A percentile compares a stretch with the other conserved stretches of the same genome.
phyloP scores from a whole-genome alignment of 2,888 invertebrate genomes.

The Chrysotoxum bicinctum region DNA sequence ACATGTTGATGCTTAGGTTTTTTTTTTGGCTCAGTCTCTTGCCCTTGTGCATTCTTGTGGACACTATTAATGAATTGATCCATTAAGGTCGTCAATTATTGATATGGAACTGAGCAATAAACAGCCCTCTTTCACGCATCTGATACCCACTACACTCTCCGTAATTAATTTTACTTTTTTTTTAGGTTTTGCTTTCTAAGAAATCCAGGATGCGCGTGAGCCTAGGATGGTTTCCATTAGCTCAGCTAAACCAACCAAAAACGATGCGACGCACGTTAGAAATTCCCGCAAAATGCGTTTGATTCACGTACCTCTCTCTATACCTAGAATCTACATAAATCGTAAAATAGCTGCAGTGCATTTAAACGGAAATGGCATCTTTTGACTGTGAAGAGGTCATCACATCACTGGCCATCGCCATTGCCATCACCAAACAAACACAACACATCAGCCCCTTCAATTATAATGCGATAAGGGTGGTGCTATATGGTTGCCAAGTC shows the following conservation, averaged over 20 bases:
- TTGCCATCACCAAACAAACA: conserved; percentile 17
- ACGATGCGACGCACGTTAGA: background rate
- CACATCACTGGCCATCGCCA: background rate
- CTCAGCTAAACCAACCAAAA: background rate
- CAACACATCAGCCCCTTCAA: conserved; percentile 74
- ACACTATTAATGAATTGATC: conserved; percentile 72
- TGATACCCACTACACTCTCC: conserved; percentile 62
- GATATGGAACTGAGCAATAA: conserved; percentile 27
- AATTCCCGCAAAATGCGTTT: conserved; percentile 33
- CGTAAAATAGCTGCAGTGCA: conserved; percentile 6
- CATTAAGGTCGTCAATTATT: conserved; percentile 70
- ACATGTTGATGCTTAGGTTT: conserved; percentile 58
- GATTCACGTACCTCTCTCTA: conserved; percentile 7
- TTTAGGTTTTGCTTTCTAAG: background rate
- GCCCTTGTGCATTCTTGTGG: conserved; percentile 48
- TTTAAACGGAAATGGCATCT: conserved; percentile 15
- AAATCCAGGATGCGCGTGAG: conserved; percentile 35
- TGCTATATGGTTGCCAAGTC: conserved; percentile 3
- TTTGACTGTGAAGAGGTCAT: conserved; percentile 44
- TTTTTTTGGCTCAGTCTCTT: conserved; percentile 1
- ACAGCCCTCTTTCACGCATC: conserved; percentile 52
- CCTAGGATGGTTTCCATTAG: conserved; percentile 21
- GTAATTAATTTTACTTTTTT: conserved; percentile 64
- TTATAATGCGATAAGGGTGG: conserved; percentile 65
- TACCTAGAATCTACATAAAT: background rate